Percentiles rank a stretch among this genome's conserved stretches.
These are phyloP conservation scores for Fregata magnificens DNA, from an alignment of 2,113 vertebrate species.

Conservation along the genomic window DNA sequence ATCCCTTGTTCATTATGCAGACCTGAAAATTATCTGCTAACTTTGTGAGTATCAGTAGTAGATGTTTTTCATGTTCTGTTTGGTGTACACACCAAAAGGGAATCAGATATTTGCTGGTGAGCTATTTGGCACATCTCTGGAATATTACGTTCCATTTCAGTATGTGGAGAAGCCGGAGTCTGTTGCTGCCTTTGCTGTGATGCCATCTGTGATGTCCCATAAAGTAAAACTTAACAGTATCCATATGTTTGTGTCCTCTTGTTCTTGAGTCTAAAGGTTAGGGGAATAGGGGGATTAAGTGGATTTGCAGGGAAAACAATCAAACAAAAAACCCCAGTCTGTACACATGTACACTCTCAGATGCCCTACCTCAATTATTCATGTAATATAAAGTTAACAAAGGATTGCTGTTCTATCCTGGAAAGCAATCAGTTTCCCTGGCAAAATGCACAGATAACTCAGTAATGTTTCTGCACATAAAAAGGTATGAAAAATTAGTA, in stretches of 20 bases:
- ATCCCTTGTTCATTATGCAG: not conserved
- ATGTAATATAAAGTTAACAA: not conserved
- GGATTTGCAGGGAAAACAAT: not conserved
- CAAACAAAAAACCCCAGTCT: not conserved
- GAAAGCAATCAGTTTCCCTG: not conserved
- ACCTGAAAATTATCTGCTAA: not conserved
- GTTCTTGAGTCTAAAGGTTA: not conserved
- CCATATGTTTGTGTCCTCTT: fast-evolving
- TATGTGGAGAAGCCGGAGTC: fast-evolving
- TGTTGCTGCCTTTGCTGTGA: not conserved
- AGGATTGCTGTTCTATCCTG: not conserved
- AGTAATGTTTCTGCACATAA: not conserved
- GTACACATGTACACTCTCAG: not conserved
- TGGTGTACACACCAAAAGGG: not conserved
- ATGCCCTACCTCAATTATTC: not conserved
- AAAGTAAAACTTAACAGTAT: not conserved
- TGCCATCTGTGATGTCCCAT: not conserved
- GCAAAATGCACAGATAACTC: not conserved
- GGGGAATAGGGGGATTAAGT: not conserved
- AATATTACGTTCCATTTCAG: not conserved
- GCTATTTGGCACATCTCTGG: not conserved
- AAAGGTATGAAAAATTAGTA: not conserved
- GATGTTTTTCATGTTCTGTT: not conserved
- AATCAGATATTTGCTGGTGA: not conserved
- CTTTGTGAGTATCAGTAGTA: not conserved